Base-by-base conservation (phyloP, 2,113 vertebrate species). In the Crotalus viridis region DNA sequence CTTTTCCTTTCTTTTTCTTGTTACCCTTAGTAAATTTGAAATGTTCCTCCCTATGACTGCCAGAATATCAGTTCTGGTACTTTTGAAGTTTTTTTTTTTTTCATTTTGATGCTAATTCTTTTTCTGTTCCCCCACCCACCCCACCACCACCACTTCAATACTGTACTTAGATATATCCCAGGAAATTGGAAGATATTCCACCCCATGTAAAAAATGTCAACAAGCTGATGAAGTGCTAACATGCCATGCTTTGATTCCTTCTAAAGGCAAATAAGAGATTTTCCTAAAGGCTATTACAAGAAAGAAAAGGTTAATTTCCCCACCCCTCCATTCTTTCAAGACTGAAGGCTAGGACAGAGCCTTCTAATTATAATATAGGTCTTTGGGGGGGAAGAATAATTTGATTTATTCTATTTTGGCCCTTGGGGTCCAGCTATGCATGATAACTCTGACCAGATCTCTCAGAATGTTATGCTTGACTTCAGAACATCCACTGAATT, bases 91-190 rank as follows among this genome's bases (percentile, higher is more conserved):
- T 46, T 46, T 10, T 28, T 28, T n/a, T 5, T n/a, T 74, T 33
- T 33, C 15, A 81, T 81, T 39, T 81, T 39, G n/a, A 39, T 39
- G 15, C 33, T 39, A n/a, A 33, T 39, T 39, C 15, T 81, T 81
- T 74, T 74, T 74, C 28, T 15, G 12, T 64, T 26, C 3, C 26
- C 0, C 10, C 4, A 2, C 15, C 10, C n/a, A 0, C 6, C 6
- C 10, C n/a, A 0, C 15, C 13, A 2, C 5, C 13, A 6, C 5
- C 5, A 0, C 17, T 6, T 17, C 6, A 33, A 81, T 21, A 81
- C 6, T 9, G 74, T 43, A 81, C 33, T 81, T 21, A 81, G 7
- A 81, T 81, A 81, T 81, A 81, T 21, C 21, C 74, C 33, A 81
- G 17, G 74, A 21, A 81, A 81, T 43, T 21, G 33, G 17, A 43